Evolutionary conservation across 2,113 vertebrate species (phyloP).

Genomic region (Mormyrus iriodes): DNA sequence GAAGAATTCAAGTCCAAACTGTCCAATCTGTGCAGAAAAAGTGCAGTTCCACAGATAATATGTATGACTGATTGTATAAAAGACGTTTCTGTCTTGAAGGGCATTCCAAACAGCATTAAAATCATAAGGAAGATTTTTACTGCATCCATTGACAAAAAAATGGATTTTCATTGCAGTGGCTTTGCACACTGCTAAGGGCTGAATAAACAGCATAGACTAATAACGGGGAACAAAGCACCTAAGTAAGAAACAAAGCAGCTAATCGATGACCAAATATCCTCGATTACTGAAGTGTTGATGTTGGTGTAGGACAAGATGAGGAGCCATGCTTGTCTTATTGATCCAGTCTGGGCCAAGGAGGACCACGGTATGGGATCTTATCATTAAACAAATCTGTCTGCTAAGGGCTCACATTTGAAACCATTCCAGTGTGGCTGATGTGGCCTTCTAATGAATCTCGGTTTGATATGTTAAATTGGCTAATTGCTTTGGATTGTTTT

Average conservation of each 20-base stretch:
- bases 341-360: not conserved
- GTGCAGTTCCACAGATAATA: not conserved
- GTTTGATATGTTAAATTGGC: not conserved
- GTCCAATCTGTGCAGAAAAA: not conserved
- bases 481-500: not conserved
- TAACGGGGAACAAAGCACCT: slow-evolving; percentile 1
- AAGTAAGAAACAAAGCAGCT: not conserved
- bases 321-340: not conserved
- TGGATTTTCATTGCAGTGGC: not conserved
- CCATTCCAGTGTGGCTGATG: not conserved
- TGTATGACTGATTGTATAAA: not conserved
- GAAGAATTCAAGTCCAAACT: not conserved
- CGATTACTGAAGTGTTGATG: not conserved
- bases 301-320: not conserved
- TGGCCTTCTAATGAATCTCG: not conserved
- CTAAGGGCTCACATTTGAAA: not conserved
- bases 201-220: not conserved
- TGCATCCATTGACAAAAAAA: not conserved
- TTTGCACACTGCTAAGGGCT: not conserved
- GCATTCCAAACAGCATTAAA: slow-evolving; percentile 8
- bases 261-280: not conserved
- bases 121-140: not conserved
- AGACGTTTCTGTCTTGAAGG: slow-evolving; percentile 7
- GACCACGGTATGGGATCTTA: not conserved
- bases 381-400: slow-evolving; percentile 19